phyloP scores from a whole-genome alignment of 2,797 vertebrate species.

The Acrossocheilus wenchowensis region DNA sequence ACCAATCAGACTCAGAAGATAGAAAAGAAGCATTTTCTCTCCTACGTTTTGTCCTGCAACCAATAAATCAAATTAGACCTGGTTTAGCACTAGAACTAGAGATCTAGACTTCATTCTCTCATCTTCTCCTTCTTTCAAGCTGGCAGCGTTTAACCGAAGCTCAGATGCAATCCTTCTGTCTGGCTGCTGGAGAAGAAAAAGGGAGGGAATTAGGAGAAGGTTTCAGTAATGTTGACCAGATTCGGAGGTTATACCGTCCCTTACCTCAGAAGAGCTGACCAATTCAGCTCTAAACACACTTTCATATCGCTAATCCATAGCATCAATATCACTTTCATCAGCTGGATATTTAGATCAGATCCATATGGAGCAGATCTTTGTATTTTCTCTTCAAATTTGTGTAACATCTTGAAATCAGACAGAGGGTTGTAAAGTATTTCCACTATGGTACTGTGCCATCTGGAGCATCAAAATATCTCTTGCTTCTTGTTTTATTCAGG shows the following conservation, averaged over 20 bases:
- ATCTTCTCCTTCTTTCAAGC: slow-evolving; percentile 2
- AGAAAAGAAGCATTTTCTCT: slow-evolving; percentile 33
- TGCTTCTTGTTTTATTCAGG: background rate
- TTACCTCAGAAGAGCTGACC: background rate
- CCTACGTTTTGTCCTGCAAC: background rate
- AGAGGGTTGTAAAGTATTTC: background rate
- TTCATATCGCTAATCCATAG: background rate
- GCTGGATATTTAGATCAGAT: background rate
- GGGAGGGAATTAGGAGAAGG: slow-evolving; percentile 12
- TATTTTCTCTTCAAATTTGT: background rate
- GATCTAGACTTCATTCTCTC: background rate
- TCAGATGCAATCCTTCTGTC: slow-evolving; percentile 32
- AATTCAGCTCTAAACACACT: background rate
- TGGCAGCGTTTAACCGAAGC: background rate
- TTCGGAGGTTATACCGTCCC: background rate
- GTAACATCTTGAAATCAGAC: slow-evolving; percentile 18
- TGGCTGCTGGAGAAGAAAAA: slow-evolving; percentile 16
- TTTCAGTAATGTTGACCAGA: slow-evolving; percentile 19
- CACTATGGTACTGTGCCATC: background rate
- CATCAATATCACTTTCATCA: background rate
- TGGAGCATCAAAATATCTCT: background rate
- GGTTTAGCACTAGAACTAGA: background rate
- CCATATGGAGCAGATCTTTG: background rate
- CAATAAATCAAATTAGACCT: background rate
- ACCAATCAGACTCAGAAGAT: slow-evolving; percentile 47